Evolutionary conservation across 1,140 invertebrate species (phyloP).

Genomic region (Rhagoletis pomonella): DNA sequence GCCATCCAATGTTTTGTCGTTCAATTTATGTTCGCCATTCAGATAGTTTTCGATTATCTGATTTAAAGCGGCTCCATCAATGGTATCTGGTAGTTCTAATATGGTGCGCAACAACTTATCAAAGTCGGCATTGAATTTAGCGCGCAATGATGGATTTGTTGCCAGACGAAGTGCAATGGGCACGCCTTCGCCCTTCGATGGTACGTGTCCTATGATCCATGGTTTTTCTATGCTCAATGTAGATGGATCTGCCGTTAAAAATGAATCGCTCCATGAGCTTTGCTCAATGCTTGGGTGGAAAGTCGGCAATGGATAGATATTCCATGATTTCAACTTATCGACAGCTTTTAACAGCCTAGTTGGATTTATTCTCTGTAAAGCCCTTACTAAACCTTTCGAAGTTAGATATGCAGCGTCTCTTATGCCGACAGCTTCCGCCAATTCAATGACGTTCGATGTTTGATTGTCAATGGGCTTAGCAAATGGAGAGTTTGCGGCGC

Average conservation of each 20-base stretch:
- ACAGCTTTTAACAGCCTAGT: conserved; percentile 62
- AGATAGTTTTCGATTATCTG: conserved; percentile 55
- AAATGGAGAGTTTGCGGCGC: conserved; percentile 76
- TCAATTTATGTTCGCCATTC: conserved; percentile 55
- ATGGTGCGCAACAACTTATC: conserved; percentile 55
- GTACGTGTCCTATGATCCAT: conserved; percentile 70
- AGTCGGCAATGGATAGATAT: conserved; percentile 64
- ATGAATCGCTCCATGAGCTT: conserved; percentile 62
- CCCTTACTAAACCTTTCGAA: conserved; percentile 63
- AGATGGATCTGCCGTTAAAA: conserved; percentile 69
- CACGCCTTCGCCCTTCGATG: conserved; percentile 65
- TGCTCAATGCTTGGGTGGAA: conserved; percentile 71
- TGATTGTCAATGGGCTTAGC: conserved; percentile 74
- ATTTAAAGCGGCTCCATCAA: not conserved
- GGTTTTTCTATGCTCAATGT: conserved; percentile 64
- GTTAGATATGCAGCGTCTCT: conserved; percentile 45
- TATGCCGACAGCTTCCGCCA: conserved; percentile 62
- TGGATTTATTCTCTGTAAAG: conserved; percentile 67
- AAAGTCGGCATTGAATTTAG: conserved; percentile 60
- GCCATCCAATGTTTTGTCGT: conserved; percentile 56
- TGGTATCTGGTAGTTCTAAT: conserved; percentile 55
- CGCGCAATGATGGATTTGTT: conserved; percentile 17
- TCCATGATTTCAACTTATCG: conserved; percentile 68
- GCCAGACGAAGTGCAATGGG: conserved; percentile 46
- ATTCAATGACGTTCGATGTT: conserved; percentile 68